Percentiles rank a stretch among this genome's conserved stretches.
Conservation (phyloP, 2,113 vertebrate species). For the Rhipidura dahli region DNA sequence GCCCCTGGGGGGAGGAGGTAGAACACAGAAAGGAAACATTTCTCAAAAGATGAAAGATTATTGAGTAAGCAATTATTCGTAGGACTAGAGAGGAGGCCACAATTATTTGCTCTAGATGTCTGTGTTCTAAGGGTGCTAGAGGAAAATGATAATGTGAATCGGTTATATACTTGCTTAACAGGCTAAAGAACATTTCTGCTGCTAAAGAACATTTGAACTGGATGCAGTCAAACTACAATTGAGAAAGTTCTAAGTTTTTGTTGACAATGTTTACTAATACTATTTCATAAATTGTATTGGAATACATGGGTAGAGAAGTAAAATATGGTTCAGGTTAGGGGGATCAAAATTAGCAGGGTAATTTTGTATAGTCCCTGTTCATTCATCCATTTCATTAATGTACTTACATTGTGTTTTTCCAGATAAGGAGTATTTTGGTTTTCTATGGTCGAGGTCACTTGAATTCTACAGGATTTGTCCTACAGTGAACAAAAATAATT, state of each 20-base stretch:
- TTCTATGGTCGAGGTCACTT: neutral
- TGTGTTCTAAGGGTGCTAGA: neutral
- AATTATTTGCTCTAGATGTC: neutral
- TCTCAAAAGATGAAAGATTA: neutral
- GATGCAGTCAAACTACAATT: neutral
- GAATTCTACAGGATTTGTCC: neutral
- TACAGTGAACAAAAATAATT: neutral
- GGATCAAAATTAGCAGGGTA: neutral
- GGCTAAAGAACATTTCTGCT: neutral
- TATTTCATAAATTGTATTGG: neutral
- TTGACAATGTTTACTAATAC: neutral
- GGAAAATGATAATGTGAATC: neutral
- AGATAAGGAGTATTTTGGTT: neutral
- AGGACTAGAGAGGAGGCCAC: neutral
- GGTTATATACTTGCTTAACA: neutral
- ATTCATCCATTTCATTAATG: neutral
- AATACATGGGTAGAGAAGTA: neutral
- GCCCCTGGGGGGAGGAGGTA: fast-evolving
- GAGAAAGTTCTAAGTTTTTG: neutral
- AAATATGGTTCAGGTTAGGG: neutral
- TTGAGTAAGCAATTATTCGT: neutral
- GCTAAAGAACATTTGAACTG: neutral
- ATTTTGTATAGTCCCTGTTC: neutral
- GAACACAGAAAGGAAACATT: neutral
- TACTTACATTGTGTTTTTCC: neutral